phyloP scores from a whole-genome alignment of 2,113 vertebrate genomes.

The Anseranas semipalmata region DNA sequence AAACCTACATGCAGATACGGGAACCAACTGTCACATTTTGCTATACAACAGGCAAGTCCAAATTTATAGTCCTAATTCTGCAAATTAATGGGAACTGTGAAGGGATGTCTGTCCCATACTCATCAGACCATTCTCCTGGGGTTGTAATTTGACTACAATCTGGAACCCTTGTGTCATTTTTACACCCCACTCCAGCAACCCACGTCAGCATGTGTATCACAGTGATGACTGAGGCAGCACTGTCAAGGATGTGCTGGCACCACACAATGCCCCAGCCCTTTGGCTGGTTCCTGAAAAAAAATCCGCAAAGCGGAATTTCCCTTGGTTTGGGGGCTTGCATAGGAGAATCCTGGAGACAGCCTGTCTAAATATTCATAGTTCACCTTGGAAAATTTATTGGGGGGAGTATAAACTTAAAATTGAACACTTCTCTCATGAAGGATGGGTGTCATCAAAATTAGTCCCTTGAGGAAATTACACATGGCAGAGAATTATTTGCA shows the following conservation, averaged over 20 bases:
- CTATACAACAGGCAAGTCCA: neutral
- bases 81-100: neutral
- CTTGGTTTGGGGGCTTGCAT: neutral
- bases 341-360: neutral
- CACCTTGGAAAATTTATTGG: neutral
- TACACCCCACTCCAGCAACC: rapidly evolving
- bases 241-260: neutral
- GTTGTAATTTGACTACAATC: neutral
- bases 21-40: neutral
- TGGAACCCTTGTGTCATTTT: neutral
- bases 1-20: neutral
- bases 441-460: neutral
- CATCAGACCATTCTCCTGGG: neutral
- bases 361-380: neutral
- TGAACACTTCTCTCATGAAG: neutral
- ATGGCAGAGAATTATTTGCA: neutral
- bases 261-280: rapidly evolving
- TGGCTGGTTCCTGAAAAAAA: too few relatives aligned
- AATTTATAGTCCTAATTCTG: neutral
- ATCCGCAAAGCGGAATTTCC: neutral
- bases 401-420: neutral
- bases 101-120: neutral
- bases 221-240: neutral
- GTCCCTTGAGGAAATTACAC: neutral
- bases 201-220: rapidly evolving